Base-by-base conservation (phyloP, 2,113 vertebrate species). In the Struthidea cinerea region DNA sequence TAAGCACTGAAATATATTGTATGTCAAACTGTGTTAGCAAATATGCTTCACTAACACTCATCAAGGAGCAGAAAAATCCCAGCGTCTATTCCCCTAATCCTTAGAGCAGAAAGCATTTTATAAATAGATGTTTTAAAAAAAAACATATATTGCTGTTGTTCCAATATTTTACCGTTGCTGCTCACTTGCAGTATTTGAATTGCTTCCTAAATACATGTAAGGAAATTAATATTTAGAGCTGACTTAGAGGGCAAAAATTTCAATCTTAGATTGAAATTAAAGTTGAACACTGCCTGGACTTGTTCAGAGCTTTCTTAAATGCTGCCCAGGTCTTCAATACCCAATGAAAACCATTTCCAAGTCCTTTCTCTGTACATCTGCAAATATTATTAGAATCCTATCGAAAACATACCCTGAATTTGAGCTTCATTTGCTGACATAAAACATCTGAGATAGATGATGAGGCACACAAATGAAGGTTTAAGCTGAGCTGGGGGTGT, bases 1-100 rank as follows among this genome's bases (percentile, higher is more conserved):
- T 87, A 93, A 94, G 96, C 85, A 92, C 59, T 67, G 73, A 89
- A 93, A 96, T 96, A 94, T 93, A 96, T 83, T 94, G 56, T 91
- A 75, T 85, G 90, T 93, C 90, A 96, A 95, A 92, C 77, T 63
- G 47, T 76, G 84, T 91, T 94, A 95, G 93, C 89, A 96, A 94
- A 96, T 84, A 83, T n/a, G 89, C 64, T 89, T 94, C 78, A 75
- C 92, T 95, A 93, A 90, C 57, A 70, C 44, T 78, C 81, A 87
- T 69, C 82, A 89, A 88, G 83, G 74, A 96, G 68, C 55, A 88
- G 60, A 35, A 94, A 92, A 87, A 77, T 42, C n/a, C 75, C 33
- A 49, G 75, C 4, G 86, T 88, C 78, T 87, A 67, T 89, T 90
- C 65, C 77, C 41, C 32, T 93, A 91, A 52, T 90, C 79, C 60